Base-by-base conservation (phyloP, 2,797 vertebrate genomes). In the Chrysolophus pictus region DNA sequence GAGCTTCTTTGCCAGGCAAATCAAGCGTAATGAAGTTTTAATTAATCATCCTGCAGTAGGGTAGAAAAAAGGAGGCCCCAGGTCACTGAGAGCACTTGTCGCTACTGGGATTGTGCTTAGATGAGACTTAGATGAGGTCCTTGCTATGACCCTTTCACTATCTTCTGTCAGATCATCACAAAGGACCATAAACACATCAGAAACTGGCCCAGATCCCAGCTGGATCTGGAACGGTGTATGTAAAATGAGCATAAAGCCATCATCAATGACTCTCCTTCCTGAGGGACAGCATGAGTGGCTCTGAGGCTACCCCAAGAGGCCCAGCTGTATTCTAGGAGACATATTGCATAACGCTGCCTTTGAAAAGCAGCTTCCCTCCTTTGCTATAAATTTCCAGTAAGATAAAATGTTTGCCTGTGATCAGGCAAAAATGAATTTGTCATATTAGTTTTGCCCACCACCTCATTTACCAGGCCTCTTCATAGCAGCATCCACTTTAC, bases 301-400 rank as follows among this genome's bases (percentile, higher is more conserved):
- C 46, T n/a, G 28, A 67, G 84, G 10, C 23, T 12, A 44, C 11
- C 24, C 29, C 3, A 1, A 71, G 47, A 68, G 18, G 18, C 8
- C 9, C 14, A 0, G 1, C 37, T 3, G 2, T 3, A 2, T 6
- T 37, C 24, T 1, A 4, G 28, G 16, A 68, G 18, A n/a, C n/a
- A 74, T 4, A 12, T 9, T 39, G 28, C 15, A 37, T 1, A 5
- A 22, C 5, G 14, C 31, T 77, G 53, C 35, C 64, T 79, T 35
- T 35, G 53, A 44, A 79, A 41, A 29, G 64, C 2, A 2, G 5
- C 16, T 85, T 14, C 11, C 42, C 42, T 14, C 7, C n/a, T 5
- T 39, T 67, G 64, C 24, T 69, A n/a, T 37, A 24, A 41, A 19
- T 77, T 39, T 71, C 47, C 31, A 33, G 13, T 53, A 64, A n/a